phyloP scores from a whole-genome alignment of 2,888 invertebrate genomes.

The Hemicrepidius hirtus region DNA sequence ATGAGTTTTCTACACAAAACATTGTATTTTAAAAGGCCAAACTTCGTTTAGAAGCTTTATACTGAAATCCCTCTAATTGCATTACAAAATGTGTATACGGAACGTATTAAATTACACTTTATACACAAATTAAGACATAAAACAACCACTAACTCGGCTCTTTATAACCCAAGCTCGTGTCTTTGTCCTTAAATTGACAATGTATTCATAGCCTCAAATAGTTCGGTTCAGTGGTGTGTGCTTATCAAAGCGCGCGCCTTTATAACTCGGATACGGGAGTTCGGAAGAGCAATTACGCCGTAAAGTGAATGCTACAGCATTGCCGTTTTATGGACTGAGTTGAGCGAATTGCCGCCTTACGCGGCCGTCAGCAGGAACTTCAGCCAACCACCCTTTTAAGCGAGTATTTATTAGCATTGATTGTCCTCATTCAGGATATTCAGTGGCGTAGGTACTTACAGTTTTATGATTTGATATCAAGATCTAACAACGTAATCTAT shows the following conservation, averaged over 20 bases:
- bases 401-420: slow-evolving; percentile 64
- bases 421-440: slow-evolving; percentile 49
- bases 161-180: slow-evolving; percentile 51
- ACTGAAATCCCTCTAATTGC: slow-evolving; percentile 43
- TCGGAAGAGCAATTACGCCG: slow-evolving; percentile 65
- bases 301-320: slow-evolving; percentile 58
- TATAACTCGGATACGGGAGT: slow-evolving; percentile 66
- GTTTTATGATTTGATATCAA: neutral
- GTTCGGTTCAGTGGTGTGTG: slow-evolving; percentile 54
- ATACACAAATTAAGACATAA: slow-evolving; percentile 55
- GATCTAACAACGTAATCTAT: too few species aligned
- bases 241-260: slow-evolving; percentile 57
- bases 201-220: slow-evolving; percentile 54
- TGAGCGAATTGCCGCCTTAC: slow-evolving; percentile 56
- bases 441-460: slow-evolving; percentile 43
- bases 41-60: slow-evolving; percentile 46
- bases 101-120: slow-evolving; percentile 53
- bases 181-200: slow-evolving; percentile 54
- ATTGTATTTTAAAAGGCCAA: slow-evolving; percentile 27
- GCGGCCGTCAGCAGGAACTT: slow-evolving; percentile 52
- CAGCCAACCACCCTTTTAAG: slow-evolving; percentile 60
- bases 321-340: slow-evolving; percentile 62
- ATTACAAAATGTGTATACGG: slow-evolving; percentile 47
- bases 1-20: neutral
- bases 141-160: slow-evolving; percentile 52